A percentile compares a stretch with the other conserved stretches of the same genome.
Conservation (phyloP, 1,140 invertebrate genomes). For the Diachasma alloeum region DNA sequence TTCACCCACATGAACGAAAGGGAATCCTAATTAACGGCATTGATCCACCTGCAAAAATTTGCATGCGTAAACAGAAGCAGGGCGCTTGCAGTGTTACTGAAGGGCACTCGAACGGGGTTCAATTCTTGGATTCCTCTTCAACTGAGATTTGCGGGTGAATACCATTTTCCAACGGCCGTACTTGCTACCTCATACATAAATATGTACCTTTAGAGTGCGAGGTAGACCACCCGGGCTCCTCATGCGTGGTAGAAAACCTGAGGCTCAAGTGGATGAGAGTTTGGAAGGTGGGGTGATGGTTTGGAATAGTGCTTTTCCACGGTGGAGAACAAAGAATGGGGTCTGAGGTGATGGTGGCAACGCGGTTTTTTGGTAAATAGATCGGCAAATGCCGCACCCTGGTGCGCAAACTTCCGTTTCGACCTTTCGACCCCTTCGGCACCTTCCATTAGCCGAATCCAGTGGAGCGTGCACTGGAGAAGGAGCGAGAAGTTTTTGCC, state of each 20-base stretch:
- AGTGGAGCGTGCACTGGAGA: constrained; percentile 31
- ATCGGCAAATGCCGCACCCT: constrained; percentile 18
- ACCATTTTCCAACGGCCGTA: constrained; percentile 19
- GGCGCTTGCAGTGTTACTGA: constrained; percentile 30
- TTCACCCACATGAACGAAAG: constrained; percentile 13
- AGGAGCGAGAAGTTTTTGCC: constrained; percentile 14
- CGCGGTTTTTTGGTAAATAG: constrained; percentile 18
- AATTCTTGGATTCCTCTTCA: constrained; percentile 41
- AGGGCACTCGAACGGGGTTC: constrained; percentile 33
- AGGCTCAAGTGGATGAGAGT: constrained; percentile 12
- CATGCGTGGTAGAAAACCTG: not conserved
- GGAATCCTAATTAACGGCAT: constrained; percentile 57
- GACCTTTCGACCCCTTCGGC: constrained; percentile 41
- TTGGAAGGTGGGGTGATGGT: not conserved
- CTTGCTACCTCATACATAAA: constrained; percentile 26
- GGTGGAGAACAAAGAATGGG: not conserved
- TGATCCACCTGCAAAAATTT: constrained; percentile 49
- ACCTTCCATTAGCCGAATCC: constrained; percentile 48
- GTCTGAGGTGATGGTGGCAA: not conserved
- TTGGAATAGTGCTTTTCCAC: not conserved
- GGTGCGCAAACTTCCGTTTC: constrained; percentile 27
- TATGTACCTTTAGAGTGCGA: constrained; percentile 12
- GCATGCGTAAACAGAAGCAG: constrained; percentile 54
- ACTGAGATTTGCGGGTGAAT: constrained; percentile 19
- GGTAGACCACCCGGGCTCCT: not conserved